phyloP scores from a whole-genome alignment of 2,797 vertebrate genomes.

The Dicrostonyx torquatus region DNA sequence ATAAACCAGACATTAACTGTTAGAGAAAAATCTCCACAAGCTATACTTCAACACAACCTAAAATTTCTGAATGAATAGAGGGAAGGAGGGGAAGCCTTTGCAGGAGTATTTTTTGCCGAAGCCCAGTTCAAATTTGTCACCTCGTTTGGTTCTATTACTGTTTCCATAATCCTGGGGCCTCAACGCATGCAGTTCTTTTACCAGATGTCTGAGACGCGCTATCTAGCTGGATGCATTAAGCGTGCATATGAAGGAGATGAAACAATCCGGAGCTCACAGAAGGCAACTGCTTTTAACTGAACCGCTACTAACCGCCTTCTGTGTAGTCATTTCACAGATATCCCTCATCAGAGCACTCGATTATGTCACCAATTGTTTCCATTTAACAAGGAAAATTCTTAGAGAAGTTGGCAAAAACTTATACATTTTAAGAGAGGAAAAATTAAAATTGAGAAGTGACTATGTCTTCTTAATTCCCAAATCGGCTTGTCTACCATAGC shows the following conservation, averaged over 20 bases:
- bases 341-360: neutral
- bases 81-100: neutral
- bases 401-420: neutral
- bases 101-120: conserved; percentile 20
- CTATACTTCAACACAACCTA: conserved; percentile 51
- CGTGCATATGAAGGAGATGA: neutral
- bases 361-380: neutral
- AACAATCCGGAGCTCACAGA: neutral
- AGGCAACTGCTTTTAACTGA: neutral
- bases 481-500: neutral
- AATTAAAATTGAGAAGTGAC: neutral
- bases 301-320: neutral
- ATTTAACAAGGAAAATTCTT: neutral
- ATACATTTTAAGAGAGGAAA: neutral
- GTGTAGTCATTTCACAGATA: neutral
- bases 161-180: conserved; percentile 41
- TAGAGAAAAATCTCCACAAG: conserved; percentile 41
- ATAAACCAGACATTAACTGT: neutral
- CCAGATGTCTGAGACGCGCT: neutral
- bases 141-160: conserved; percentile 54
- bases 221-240: neutral
- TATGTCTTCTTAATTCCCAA: neutral
- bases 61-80: conserved; percentile 33
- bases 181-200: neutral
- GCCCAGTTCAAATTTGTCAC: conserved; percentile 30